A percentile compares a stretch with the other conserved stretches of the same genome.
These are phyloP conservation scores for Emmelina monodactyla DNA, from an alignment of 2,888 invertebrate species.

Conservation along the genomic window DNA sequence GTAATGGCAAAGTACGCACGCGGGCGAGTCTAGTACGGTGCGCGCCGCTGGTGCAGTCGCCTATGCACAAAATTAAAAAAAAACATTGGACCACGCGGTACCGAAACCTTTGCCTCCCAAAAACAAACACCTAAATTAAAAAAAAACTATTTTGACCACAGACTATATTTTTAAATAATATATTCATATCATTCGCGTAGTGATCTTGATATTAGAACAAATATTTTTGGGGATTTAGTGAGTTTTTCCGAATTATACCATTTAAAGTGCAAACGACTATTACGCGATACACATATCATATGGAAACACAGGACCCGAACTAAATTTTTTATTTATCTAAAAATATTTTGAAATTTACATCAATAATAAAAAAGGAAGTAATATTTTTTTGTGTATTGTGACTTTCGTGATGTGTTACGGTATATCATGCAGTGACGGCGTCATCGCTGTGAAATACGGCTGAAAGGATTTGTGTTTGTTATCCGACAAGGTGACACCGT, in stretches of 20 bases:
- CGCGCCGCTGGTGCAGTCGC: constrained; percentile 64
- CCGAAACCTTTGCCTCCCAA: too few relatives aligned
- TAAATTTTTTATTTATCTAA: constrained; percentile 39
- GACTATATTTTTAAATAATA: constrained; percentile 50
- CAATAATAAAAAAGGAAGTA: constrained; percentile 24
- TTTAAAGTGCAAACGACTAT: constrained; percentile 33
- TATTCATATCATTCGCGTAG: constrained; percentile 54
- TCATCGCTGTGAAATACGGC: constrained; percentile 37
- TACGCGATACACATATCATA: constrained; percentile 54
- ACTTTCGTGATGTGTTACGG: constrained; percentile 47
- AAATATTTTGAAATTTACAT: constrained; percentile 11
- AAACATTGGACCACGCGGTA: constrained; percentile 22
- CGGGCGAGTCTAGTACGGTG: constrained; percentile 61
- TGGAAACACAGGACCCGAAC: constrained; percentile 61
- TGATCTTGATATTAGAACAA: constrained; percentile 22
- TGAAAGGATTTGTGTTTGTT: constrained; percentile 43
- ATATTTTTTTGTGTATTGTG: constrained; percentile 49
- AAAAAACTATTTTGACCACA: constrained; percentile 30
- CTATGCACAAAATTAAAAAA: constrained; percentile 64
- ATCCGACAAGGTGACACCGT: constrained; percentile 45
- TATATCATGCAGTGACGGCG: constrained; percentile 49
- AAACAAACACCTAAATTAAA: constrained; percentile 43
- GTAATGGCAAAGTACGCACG: constrained; percentile 67
- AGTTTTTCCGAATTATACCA: constrained; percentile 32
- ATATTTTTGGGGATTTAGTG: constrained; percentile 47